These are phyloP conservation scores for Lutraria rhynchaena DNA, from an alignment of 1,140 invertebrate species.

Conservation along the genomic window DNA sequence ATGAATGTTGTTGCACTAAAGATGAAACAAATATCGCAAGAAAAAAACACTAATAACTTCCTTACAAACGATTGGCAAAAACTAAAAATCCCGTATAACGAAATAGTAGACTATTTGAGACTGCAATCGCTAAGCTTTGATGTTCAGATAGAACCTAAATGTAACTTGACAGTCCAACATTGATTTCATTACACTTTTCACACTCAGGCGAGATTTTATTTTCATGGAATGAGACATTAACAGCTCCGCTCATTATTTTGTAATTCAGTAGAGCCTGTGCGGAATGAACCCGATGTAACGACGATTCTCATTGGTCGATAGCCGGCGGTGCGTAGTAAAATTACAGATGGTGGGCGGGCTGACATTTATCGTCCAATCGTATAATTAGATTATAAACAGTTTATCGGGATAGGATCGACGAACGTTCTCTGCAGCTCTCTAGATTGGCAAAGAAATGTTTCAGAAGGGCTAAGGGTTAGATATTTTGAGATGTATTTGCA, in stretches of 20 bases:
- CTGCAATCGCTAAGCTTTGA: too few relatives aligned
- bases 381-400: slow-evolving; percentile 25
- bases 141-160: slow-evolving; percentile 6
- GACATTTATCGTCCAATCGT: slow-evolving; percentile 32
- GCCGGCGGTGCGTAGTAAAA: slow-evolving; percentile 18
- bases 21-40: too few relatives aligned
- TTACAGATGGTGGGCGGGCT: slow-evolving; percentile 36
- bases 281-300: slow-evolving; percentile 41
- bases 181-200: slow-evolving; percentile 60
- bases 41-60: too few relatives aligned
- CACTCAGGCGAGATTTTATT: slow-evolving; percentile 56
- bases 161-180: slow-evolving; percentile 46
- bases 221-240: slow-evolving; percentile 60
- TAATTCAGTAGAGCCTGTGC: slow-evolving; percentile 24
- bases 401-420: slow-evolving; percentile 32
- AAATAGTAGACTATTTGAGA: too few relatives aligned
- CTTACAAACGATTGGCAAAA: too few relatives aligned
- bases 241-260: slow-evolving; percentile 51
- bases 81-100: too few relatives aligned
- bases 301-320: slow-evolving; percentile 15
- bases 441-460: slow-evolving; percentile 28
- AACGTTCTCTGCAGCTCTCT: slow-evolving; percentile 18
- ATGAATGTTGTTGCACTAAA: slow-evolving; percentile 1
- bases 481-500: slow-evolving; percentile 51
- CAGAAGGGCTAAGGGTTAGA: slow-evolving; percentile 41